Evolutionary conservation across 2,113 vertebrate genomes (phyloP).

Genomic region (Oceanites oceanicus): DNA sequence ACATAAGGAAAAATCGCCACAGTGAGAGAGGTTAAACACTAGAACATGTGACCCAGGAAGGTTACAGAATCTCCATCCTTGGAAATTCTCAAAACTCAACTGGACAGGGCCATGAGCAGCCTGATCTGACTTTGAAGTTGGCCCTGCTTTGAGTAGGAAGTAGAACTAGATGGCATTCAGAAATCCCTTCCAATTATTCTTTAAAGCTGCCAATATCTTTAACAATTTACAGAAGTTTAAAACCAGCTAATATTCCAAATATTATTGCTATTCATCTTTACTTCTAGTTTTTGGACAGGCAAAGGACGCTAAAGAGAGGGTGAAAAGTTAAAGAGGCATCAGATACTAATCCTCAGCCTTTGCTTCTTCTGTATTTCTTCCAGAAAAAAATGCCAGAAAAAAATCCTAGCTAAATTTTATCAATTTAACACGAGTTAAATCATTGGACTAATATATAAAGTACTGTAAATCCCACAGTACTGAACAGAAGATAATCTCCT

Average conservation of each 20-base stretch:
- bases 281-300: neutral
- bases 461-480: neutral
- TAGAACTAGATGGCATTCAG: neutral
- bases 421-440: neutral
- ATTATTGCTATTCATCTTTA: neutral
- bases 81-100: neutral
- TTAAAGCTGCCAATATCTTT: neutral
- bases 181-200: neutral
- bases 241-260: neutral
- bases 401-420: neutral
- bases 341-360: neutral
- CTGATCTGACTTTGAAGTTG: neutral
- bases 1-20: neutral
- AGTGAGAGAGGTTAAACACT: neutral
- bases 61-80: neutral
- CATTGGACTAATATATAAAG: neutral
- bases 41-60: neutral
- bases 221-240: neutral
- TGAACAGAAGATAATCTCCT: neutral
- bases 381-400: neutral
- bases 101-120: neutral
- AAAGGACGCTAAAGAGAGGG: neutral
- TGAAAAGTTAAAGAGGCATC: neutral
- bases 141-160: neutral
- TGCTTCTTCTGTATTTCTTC: neutral